phyloP scores from a whole-genome alignment of 2,113 vertebrate genomes.

The Cercopithecus mona region DNA sequence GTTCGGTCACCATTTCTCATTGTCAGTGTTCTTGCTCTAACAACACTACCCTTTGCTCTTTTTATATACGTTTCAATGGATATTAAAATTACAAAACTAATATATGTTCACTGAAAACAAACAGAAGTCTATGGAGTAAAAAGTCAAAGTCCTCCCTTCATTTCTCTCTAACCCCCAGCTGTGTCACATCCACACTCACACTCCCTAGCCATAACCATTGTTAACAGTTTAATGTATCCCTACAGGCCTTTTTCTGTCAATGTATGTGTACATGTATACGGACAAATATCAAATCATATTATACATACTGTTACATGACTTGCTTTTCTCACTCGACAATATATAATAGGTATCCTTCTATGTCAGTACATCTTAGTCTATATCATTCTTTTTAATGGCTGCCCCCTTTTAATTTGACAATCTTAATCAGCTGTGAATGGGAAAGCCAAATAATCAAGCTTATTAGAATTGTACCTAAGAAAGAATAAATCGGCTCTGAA shows the following conservation, averaged over 20 bases:
- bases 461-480: conserved; percentile 80
- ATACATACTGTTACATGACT: background rate
- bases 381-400: conserved; percentile 76
- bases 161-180: background rate
- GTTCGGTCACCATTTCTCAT: background rate
- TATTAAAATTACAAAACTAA: conserved; percentile 27
- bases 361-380: conserved; percentile 64
- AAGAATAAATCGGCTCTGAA: conserved; percentile 69
- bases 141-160: conserved; percentile 12
- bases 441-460: conserved; percentile 81
- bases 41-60: background rate
- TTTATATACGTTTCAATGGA: conserved; percentile 32
- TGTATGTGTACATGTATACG: background rate
- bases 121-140: conserved; percentile 24
- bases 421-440: conserved; percentile 80
- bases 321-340: conserved; percentile 9
- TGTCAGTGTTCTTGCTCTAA: background rate
- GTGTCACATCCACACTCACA: background rate
- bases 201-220: background rate
- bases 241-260: background rate
- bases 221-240: background rate
- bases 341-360: conserved; percentile 32
- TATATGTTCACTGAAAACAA: background rate
- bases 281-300: background rate
- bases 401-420: conserved; percentile 77